Base-by-base conservation (phyloP, 2,797 vertebrate genomes). In the Sebastes glaucus region DNA sequence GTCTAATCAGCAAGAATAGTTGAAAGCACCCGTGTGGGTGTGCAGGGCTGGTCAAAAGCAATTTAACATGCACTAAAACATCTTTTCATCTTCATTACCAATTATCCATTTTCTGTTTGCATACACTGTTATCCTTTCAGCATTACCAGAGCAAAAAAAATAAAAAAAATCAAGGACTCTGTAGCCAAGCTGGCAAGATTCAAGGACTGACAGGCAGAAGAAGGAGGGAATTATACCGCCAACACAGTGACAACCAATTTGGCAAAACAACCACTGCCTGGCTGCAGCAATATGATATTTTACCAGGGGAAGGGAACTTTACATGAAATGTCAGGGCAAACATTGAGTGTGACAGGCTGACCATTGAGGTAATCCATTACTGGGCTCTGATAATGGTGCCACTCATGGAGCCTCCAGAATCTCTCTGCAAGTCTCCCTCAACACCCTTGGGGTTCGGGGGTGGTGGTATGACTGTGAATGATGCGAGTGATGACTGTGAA, bases 351-450 rank as follows among this genome's bases (percentile, higher is more conserved):
- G 91, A 90, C 88, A 90, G 85, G 73, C 87, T 87, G 87, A 89
- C 83, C 89, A 88, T 80, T 76, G 78, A 92, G 84, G 80, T 92
- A 88, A 94, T 93, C 91, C 83, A 90, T 93, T 92, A 89, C 74
- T 30, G 76, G 72, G 56, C 78, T 88, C 79, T 83, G 87, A 93
- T 91, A 93, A 92, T 78, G 71, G 86, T 76, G 83, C 79, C 89
- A 76, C 71, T 90, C 57, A 28, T 77, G 74, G 65, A 80, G 83
- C 57, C 69, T 81, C 65, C 62, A 74, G 79, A 81, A 83, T 79
- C 65, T 83, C 63, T 65, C 46, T 35, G 30, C 2, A 35, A 87
- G 64, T 60, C 79, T 79, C 77, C 64, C 80, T 74, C 77, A 73
- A 53, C 79, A 82, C 87, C 84, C 80, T 53, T 67, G 53, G 81